These are phyloP conservation scores for Pteropus alecto DNA, from an alignment of 2,113 vertebrate species.

Conservation along the genomic window DNA sequence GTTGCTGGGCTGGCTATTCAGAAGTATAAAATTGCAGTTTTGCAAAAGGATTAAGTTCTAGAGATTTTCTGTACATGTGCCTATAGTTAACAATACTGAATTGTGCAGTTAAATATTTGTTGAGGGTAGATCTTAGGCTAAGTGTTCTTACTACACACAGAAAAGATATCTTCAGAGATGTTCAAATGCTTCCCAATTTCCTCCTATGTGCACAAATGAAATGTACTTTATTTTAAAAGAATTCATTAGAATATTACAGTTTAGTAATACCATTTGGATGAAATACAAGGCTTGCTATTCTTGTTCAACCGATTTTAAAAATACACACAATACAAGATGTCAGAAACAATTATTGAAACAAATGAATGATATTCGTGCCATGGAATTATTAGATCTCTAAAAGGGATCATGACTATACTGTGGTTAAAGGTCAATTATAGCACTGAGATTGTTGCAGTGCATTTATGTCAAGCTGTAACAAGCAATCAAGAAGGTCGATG, in stretches of 20 bases:
- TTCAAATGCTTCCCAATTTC: not conserved
- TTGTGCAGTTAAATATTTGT: not conserved
- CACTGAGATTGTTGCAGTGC: not conserved
- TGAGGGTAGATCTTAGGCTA: not conserved
- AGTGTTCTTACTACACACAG: not conserved
- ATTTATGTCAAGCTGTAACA: slow-evolving; percentile 36
- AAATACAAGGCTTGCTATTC: not conserved
- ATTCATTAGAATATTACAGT: not conserved
- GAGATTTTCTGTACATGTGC: not conserved
- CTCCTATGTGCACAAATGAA: not conserved
- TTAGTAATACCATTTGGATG: not conserved
- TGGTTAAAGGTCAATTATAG: slow-evolving; percentile 37
- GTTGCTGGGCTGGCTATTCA: not conserved
- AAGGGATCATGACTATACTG: not conserved
- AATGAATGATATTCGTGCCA: not conserved
- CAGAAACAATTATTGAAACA: not conserved
- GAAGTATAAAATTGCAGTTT: not conserved
- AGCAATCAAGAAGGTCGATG: not conserved
- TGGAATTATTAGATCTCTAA: not conserved
- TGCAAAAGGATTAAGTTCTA: not conserved
- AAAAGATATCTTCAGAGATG: not conserved
- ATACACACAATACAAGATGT: not conserved
- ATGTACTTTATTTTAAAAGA: not conserved
- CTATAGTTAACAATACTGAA: not conserved
- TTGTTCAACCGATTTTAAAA: not conserved